Conservation (phyloP, 2,888 invertebrate genomes). For the Anticlea derivata region DNA sequence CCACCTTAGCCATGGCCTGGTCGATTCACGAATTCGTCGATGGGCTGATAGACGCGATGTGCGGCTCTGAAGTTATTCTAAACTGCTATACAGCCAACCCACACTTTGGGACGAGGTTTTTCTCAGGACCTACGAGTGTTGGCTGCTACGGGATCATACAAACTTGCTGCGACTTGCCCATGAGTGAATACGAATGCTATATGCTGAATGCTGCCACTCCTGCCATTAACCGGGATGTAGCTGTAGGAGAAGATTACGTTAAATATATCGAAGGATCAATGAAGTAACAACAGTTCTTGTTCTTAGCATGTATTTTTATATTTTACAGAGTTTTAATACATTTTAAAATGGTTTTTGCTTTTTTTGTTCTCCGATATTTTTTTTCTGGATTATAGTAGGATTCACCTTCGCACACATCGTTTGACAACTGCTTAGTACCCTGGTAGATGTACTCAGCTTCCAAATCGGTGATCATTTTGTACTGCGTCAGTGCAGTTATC, state of each 20-base stretch:
- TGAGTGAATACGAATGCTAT: conserved; percentile 54
- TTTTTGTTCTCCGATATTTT: conserved; percentile 3
- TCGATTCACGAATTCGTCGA: conserved; percentile 60
- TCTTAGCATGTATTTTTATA: conserved; percentile 19
- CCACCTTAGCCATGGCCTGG: conserved; percentile 59
- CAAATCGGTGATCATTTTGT: conserved; percentile 10
- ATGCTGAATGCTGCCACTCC: conserved; percentile 49
- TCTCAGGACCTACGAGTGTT: conserved; percentile 58
- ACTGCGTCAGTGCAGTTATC: conserved; percentile 15
- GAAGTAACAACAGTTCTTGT: conserved; percentile 6
- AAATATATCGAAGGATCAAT: conserved; percentile 40
- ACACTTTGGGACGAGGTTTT: conserved; percentile 61
- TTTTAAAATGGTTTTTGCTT: conserved; percentile 15
- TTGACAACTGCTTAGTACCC: conserved; percentile 8
- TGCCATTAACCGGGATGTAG: conserved; percentile 53
- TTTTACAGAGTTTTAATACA: conserved; percentile 41
- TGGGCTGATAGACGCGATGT: conserved; percentile 53
- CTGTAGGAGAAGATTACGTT: conserved; percentile 57
- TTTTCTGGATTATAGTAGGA: conserved; percentile 6
- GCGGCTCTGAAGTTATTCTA: conserved; percentile 49
- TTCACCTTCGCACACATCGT: conserved; percentile 15
- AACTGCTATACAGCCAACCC: conserved; percentile 60
- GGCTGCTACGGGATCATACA: conserved; percentile 54
- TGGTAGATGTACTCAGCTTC: conserved; percentile 21
- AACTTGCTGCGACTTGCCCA: conserved; percentile 46